Percentiles rank a stretch among this genome's conserved stretches.
These are phyloP conservation scores for Catalaphyllia jardinei DNA, from an alignment of 64 coral and sea anemone species.

Conservation along the genomic window DNA sequence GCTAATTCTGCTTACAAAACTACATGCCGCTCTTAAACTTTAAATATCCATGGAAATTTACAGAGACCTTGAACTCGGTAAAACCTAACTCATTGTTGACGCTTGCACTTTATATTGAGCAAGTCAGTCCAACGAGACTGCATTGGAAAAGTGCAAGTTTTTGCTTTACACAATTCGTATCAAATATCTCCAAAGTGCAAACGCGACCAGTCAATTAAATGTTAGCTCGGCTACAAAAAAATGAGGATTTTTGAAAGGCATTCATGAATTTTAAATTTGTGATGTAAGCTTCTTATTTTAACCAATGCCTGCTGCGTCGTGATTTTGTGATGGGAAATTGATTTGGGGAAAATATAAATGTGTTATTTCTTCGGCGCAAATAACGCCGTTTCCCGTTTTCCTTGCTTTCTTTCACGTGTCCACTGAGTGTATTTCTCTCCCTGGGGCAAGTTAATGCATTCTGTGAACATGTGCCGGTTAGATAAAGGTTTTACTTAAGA, in stretches of 20 bases:
- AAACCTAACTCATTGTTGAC: background rate
- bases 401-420: background rate
- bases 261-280: no score
- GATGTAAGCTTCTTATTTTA: background rate
- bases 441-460: constrained; percentile 5
- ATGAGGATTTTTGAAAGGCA: background rate
- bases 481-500: background rate
- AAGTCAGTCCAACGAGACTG: background rate
- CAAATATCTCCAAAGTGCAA: no score
- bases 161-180: no score
- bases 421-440: constrained; percentile 3
- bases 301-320: no score
- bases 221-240: background rate
- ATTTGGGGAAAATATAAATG: no score
- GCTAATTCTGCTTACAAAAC: constrained; percentile 27
- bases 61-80: constrained; percentile 13
- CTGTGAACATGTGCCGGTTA: constrained; percentile 22
- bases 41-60: constrained; percentile 69
- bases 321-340: background rate
- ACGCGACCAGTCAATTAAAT: background rate
- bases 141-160: background rate
- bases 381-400: background rate
- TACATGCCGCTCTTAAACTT: constrained; percentile 58
- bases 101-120: background rate
- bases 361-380: background rate